These are phyloP conservation scores for Leucoraja ocellata DNA, from an alignment of 2,797 vertebrate genomes.

Conservation along the genomic window DNA sequence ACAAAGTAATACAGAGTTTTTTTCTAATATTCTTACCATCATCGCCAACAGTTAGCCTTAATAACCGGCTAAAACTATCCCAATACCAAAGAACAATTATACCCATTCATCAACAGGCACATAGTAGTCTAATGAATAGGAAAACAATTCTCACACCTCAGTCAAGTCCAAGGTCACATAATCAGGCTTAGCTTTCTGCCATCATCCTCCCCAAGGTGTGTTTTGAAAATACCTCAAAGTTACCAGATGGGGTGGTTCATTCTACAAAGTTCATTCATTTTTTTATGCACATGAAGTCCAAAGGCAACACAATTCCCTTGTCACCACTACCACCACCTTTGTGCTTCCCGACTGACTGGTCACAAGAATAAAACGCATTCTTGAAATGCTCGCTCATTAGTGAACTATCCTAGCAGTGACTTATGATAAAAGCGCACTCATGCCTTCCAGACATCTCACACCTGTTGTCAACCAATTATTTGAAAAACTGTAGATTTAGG, in stretches of 20 bases:
- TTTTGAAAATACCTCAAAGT: background rate
- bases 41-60: background rate
- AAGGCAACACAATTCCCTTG: background rate
- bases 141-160: too few species aligned
- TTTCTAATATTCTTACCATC: background rate
- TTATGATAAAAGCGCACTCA: background rate
- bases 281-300: background rate
- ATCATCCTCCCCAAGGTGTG: background rate
- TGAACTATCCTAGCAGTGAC: background rate
- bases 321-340: background rate
- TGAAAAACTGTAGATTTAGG: background rate
- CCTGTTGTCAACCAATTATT: background rate
- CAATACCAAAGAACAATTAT: background rate
- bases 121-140: background rate
- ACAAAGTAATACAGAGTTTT: background rate
- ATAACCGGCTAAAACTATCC: background rate
- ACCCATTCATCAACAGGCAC: background rate
- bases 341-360: background rate
- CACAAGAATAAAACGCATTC: background rate
- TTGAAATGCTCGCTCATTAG: background rate
- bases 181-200: background rate
- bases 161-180: background rate
- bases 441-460: background rate
- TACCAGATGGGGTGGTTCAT: background rate
- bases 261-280: background rate